Base-by-base conservation (phyloP, 2,797 vertebrate genomes). In the Pagetopsis macropterus region DNA sequence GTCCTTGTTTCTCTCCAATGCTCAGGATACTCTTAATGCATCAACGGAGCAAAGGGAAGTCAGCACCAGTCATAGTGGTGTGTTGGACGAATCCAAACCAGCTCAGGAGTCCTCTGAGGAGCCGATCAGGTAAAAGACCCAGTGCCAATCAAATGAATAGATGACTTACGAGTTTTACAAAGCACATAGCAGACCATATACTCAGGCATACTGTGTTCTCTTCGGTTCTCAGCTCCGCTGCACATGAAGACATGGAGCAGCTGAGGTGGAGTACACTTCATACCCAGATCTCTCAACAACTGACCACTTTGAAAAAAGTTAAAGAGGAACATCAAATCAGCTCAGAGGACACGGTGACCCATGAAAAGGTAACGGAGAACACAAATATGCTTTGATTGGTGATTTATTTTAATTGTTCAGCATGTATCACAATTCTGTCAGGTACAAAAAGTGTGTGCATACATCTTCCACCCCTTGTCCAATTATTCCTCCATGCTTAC, bases 1-100 rank as follows among this genome's bases (percentile, higher is more conserved):
- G 6, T 3, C 5, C 3, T 70, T 55, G 40, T 46, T 52, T 63
- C 3, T 17, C 40, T 56, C 72, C 8, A 51, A 76, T 10, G 4
- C 83, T 13, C 70, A 95, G 95, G 87, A 91, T 61, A 43, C 84
- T 74, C 82, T 88, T 54, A 61, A 81, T 82, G 90, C 89, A 68
- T 75, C 83, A 37, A 76, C 78, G 23, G 88, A 94, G 69, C 93
- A 94, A 79, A 92, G 83, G 70, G 89, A 94, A 71, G 91, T 91
- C 56, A 76, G 90, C 60, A 87, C 87, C 59, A 55, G 33, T 50
- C 43, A 5, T 1, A 5, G 16, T 11, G 14, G 19, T 51, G 51
- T 33, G 8, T 45, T 21, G 21, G 45, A 81, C 40, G 69, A 63
- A 59, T 55, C 61, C 48, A 52, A 58, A 15, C 41, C 50, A 14